Evolutionary conservation across 2,888 invertebrate genomes (phyloP), one percentile per base, ranked within the genome.

Genomic region (Tetanocera ferruginea): DNA sequence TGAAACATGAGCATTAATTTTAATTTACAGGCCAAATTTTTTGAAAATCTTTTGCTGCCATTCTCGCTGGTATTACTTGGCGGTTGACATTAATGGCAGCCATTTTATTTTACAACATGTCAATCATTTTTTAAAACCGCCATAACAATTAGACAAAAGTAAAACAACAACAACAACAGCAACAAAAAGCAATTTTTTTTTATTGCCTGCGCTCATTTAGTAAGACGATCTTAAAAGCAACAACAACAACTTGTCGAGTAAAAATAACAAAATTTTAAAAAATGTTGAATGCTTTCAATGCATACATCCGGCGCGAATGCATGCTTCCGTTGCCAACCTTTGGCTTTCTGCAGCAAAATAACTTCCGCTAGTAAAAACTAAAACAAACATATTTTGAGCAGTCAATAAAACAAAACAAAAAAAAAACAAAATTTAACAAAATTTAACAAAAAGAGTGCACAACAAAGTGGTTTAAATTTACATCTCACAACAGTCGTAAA

Each of bases 391-490:
- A 19, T 19, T 19, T n/a, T n/a, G 52, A 52, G 19, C n/a, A n/a
- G n/a, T n/a, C n/a, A n/a, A n/a, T n/a, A 19, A n/a, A 85, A 85
- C 83, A 84, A 82, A 84, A 85, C 84, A 23, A 23, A 19, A 83
- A 83, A 81, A 17, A 37, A 66, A 31, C 8, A 28, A 28, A 37
- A 19, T 60, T 23, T 9, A 34, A 5, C 4, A 14, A 17, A 60
- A 66, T 17, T 8, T 66, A n/a, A 66, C 14, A 60, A 60, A 60
- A 60, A 25, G 9, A 60, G 11, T 25, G n/a, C 34, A 66, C 2
- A 34, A 6, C 3, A 64, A 60, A 60, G 14, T 11, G 57, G 8
- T 6, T 5, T 19, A 6, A 19, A 19, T 23, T 23, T 25, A 60
- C 19, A 60, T 1, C 17, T 1, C 17, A 64, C 31, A 78, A 76